A percentile compares a stretch with the other conserved stretches of the same genome.
Conservation (phyloP, 2,888 invertebrate species). For the Cheilosia vernalis region DNA sequence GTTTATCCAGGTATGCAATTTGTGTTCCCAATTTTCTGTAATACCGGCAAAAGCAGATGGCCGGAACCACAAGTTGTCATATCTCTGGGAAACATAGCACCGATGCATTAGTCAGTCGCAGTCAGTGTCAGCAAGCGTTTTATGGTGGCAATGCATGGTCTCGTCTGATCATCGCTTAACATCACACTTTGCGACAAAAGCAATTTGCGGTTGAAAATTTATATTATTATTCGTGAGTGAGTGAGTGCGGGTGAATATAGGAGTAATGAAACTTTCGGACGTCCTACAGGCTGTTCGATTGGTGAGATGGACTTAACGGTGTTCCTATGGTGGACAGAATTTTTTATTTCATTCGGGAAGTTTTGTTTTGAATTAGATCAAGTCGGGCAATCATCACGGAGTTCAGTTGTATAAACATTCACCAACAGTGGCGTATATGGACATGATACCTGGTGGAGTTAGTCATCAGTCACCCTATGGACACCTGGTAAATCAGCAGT, state of each 20-base stretch:
- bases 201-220: constrained; percentile 48
- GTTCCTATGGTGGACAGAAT: background rate
- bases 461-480: constrained; percentile 56
- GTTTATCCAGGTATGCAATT: constrained; percentile 67
- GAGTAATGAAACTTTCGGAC: constrained; percentile 62
- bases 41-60: constrained; percentile 40
- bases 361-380: constrained; percentile 42
- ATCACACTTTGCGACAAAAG: constrained; percentile 32
- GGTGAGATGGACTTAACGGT: constrained; percentile 23
- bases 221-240: constrained; percentile 3
- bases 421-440: constrained; percentile 17
- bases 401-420: constrained; percentile 29
- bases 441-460: constrained; percentile 52
- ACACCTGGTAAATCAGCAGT: constrained; percentile 56
- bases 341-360: constrained; percentile 20
- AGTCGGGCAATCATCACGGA: constrained; percentile 43
- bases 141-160: constrained; percentile 36
- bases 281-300: constrained; percentile 61
- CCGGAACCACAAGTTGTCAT: constrained; percentile 55
- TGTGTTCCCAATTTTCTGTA: constrained; percentile 59
- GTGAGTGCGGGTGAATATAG: background rate
- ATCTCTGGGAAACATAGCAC: constrained; percentile 37
- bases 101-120: constrained; percentile 64
- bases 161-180: constrained; percentile 50
- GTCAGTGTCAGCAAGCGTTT: constrained; percentile 52